Base-by-base conservation (phyloP, 2,113 vertebrate species). In the Sitta europaea region DNA sequence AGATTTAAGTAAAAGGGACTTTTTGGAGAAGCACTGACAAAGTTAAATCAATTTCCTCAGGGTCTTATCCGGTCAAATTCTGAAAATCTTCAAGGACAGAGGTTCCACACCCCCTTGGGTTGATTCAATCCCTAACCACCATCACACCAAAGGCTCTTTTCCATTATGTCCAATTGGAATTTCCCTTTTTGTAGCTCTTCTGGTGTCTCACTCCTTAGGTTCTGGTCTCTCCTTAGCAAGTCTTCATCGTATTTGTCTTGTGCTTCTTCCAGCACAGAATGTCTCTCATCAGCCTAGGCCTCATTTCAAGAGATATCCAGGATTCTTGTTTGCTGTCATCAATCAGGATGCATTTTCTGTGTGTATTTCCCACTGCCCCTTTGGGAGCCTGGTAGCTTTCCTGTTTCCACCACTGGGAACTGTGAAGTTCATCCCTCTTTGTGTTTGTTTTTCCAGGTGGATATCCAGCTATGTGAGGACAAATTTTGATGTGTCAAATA, bases 271-370 rank as follows among this genome's bases (percentile, higher is more conserved):
- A 83, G 43, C 36, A 58, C 35, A 84, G 21, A 21, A 45, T 23
- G 6, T 47, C 29, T 79, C 33, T 29, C 54, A 63, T 11, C 19
- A 79, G 13, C 15, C 10, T 0, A 24, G 2, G 2, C 12, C 4
- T 55, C 10, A 10, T 58, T 54, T 54, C 45, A 72, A 68, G 48
- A 67, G 3, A 10, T 12, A 31, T 19, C 29, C 38, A 47, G 8
- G 21, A 3, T 75, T 54, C 27, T 54, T 17, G 10, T 33, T 36
- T 63, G 43, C 16, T 67, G 36, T 24, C 54, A 29, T 57, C 4
- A 13, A 40, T 36, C 14, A 88, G 45, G 45, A 51, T 67, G 7
- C 11, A 59, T 51, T 59, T 51, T 36, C 53, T 51, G 27, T 5
- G 59, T 81, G 12, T 43, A 2, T 48, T 77, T 61, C 31, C 19